These are phyloP conservation scores for Ostrea denselamellosa DNA, from an alignment of 1,140 invertebrate species.

Conservation along the genomic window DNA sequence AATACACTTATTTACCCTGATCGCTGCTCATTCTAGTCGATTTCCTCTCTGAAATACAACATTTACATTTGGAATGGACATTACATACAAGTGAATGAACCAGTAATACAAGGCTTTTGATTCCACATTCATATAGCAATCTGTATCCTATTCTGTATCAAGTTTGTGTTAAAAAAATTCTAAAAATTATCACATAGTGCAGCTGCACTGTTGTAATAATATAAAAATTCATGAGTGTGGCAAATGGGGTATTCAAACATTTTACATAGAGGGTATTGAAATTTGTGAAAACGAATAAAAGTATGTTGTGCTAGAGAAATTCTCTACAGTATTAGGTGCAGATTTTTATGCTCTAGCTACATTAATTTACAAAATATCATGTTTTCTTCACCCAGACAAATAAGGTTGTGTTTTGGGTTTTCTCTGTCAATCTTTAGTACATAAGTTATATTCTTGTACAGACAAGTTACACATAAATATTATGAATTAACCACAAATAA, in stretches of 20 bases:
- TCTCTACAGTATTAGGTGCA: background rate
- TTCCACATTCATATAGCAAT: too few species aligned
- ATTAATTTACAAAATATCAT: background rate
- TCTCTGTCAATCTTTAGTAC: background rate
- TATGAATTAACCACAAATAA: background rate
- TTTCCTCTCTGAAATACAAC: slow-evolving; percentile 5
- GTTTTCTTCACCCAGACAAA: background rate
- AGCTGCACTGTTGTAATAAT: too few species aligned
- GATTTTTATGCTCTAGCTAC: background rate
- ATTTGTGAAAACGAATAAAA: background rate
- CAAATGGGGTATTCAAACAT: too few species aligned
- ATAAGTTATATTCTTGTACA: background rate
- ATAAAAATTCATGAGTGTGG: too few species aligned
- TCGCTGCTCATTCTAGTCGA: slow-evolving; percentile 1
- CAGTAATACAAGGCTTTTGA: too few species aligned
- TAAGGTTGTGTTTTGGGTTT: background rate
- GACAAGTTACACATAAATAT: background rate
- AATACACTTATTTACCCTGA: background rate
- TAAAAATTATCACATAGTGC: too few species aligned
- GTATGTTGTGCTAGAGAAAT: background rate
- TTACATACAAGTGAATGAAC: too few species aligned
- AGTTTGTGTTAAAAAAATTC: too few species aligned
- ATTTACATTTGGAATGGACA: too few species aligned
- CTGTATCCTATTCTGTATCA: too few species aligned
- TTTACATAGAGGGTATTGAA: background rate